phyloP scores from a whole-genome alignment of 1,140 invertebrate genomes.

The Amyelois transitella region DNA sequence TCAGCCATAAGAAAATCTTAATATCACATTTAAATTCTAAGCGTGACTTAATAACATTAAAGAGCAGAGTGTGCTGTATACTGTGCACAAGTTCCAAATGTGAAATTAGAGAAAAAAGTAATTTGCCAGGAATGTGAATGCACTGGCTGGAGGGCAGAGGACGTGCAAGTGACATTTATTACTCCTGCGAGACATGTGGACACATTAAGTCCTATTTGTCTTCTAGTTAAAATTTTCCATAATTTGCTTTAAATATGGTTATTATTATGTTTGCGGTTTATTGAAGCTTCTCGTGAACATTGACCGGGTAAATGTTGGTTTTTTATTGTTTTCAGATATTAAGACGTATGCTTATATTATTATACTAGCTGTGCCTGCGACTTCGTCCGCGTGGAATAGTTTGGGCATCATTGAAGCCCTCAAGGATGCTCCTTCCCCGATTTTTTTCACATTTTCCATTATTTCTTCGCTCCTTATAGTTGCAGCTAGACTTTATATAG shows the following conservation, averaged over 20 bases:
- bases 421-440: no score
- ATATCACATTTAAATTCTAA: background rate
- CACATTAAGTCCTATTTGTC: constrained; percentile 7
- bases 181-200: constrained; percentile 11
- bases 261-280: background rate
- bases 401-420: no score
- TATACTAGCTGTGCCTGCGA: background rate
- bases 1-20: background rate
- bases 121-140: background rate
- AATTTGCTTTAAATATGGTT: constrained; percentile 5
- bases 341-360: no score
- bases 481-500: no score
- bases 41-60: background rate
- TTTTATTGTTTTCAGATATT: no score
- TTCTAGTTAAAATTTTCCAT: background rate
- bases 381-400: no score
- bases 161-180: constrained; percentile 23
- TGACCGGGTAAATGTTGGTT: no score
- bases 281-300: background rate
- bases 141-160: constrained; percentile 2
- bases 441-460: no score
- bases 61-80: background rate
- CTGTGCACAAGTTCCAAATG: background rate
- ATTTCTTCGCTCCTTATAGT: no score
- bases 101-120: background rate